phyloP scores from a whole-genome alignment of 2,113 vertebrate species.

The Mustelus asterias region DNA sequence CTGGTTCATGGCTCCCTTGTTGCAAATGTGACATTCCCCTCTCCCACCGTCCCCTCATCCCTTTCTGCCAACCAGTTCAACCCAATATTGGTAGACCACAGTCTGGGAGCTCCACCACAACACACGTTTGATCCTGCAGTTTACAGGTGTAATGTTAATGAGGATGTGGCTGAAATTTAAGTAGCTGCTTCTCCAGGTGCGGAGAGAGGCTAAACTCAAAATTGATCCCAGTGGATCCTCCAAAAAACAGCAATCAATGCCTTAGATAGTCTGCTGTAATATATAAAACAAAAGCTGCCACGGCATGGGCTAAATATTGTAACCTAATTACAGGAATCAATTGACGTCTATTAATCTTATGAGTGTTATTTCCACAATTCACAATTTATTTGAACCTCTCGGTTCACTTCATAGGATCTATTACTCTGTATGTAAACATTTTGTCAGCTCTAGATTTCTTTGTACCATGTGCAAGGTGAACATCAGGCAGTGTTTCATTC shows the following conservation, averaged over 20 bases:
- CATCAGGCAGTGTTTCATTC: constrained; percentile 7
- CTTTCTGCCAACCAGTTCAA: too few species aligned
- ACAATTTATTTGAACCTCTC: background rate
- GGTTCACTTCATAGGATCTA: background rate
- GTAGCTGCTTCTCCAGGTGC: background rate
- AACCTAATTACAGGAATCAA: constrained; percentile 8
- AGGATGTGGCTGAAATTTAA: background rate
- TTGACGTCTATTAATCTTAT: background rate
- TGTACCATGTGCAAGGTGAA: constrained; percentile 5
- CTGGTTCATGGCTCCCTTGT: background rate
- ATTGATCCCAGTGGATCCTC: background rate
- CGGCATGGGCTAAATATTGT: background rate
- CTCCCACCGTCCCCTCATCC: too few species aligned
- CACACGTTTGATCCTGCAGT: background rate
- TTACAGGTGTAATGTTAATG: background rate
- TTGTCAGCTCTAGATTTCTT: constrained; percentile 27
- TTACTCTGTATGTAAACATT: constrained; percentile 20
- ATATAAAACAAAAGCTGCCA: background rate
- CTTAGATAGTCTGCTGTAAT: background rate
- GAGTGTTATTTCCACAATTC: background rate
- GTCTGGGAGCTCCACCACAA: background rate
- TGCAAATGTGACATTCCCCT: background rate
- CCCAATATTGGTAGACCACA: background rate
- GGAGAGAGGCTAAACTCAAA: background rate
- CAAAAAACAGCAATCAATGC: background rate